Conservation (phyloP, 2,888 invertebrate genomes). For the Caenorhabditis sp. region DNA sequence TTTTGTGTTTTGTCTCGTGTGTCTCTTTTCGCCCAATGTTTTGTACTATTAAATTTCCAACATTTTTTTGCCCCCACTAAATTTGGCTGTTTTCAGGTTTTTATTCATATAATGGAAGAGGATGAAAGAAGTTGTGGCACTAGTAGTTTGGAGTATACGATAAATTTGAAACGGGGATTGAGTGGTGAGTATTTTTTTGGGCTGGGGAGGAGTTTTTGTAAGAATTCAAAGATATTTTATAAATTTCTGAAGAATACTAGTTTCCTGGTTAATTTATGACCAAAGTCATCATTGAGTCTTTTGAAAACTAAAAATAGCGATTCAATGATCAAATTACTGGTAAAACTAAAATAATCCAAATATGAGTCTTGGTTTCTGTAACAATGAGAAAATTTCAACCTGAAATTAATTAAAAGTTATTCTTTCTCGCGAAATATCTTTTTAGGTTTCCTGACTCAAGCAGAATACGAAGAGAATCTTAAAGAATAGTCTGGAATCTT, state of each 20-base stretch:
- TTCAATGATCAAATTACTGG: no score
- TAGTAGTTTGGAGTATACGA: slow-evolving; percentile 11
- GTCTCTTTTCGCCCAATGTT: not conserved
- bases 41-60: slow-evolving; percentile 1
- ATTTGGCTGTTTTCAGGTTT: not conserved
- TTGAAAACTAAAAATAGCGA: no score
- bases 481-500: no score
- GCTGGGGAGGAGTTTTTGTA: not conserved
- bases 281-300: not conserved
- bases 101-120: not conserved
- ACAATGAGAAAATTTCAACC: no score
- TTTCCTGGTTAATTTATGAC: no score
- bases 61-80: not conserved
- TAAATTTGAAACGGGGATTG: slow-evolving; percentile 5
- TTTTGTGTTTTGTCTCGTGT: slow-evolving; percentile 1
- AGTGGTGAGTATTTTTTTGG: slow-evolving; percentile 2
- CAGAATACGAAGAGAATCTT: no score
- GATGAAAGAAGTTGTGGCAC: slow-evolving; percentile 5
- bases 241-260: slow-evolving; percentile 1
- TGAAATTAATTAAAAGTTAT: no score
- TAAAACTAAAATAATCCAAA: no score
- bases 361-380: no score
- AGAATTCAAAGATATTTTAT: slow-evolving; percentile 2
- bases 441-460: no score
- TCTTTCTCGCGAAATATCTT: no score